Percentiles rank a stretch among this genome's conserved stretches.
These are phyloP conservation scores for Fregetta grallaria DNA, from an alignment of 2,113 vertebrate species.

Conservation along the genomic window DNA sequence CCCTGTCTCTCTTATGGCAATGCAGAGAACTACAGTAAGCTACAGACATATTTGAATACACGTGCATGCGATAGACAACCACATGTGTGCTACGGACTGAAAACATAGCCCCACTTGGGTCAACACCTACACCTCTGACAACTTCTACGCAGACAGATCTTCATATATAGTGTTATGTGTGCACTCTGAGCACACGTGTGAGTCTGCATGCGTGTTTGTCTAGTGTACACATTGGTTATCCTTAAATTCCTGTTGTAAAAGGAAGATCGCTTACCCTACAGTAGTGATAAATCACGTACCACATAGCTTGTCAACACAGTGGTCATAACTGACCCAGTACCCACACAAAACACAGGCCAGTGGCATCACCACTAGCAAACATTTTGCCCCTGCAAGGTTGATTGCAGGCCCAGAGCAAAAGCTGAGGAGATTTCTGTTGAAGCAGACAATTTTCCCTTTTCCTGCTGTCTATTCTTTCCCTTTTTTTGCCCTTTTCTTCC, in stretches of 20 bases:
- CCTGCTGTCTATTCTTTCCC: not conserved
- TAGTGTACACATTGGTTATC: not conserved
- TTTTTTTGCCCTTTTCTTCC: not conserved
- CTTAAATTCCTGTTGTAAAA: not conserved
- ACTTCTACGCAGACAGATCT: not conserved
- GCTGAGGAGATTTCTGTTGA: not conserved
- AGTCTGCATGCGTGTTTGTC: not conserved
- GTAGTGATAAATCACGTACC: not conserved
- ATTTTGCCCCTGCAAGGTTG: not conserved
- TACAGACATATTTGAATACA: not conserved
- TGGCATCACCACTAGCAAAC: not conserved
- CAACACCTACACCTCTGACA: not conserved
- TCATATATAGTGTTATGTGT: not conserved
- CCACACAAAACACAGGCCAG: not conserved
- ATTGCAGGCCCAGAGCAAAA: not conserved
- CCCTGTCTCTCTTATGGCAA: not conserved
- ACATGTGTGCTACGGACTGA: not conserved
- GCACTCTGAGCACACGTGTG: accelerated
- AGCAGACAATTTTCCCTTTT: not conserved
- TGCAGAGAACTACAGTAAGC: not conserved
- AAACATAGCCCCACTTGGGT: not conserved
- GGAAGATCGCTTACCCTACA: not conserved
- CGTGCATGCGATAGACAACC: not conserved
- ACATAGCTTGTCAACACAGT: not conserved
- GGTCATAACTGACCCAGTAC: not conserved